Percentiles rank a stretch among this genome's conserved stretches.
Conservation (phyloP, 2,113 vertebrate genomes). For the Petroica traversi region DNA sequence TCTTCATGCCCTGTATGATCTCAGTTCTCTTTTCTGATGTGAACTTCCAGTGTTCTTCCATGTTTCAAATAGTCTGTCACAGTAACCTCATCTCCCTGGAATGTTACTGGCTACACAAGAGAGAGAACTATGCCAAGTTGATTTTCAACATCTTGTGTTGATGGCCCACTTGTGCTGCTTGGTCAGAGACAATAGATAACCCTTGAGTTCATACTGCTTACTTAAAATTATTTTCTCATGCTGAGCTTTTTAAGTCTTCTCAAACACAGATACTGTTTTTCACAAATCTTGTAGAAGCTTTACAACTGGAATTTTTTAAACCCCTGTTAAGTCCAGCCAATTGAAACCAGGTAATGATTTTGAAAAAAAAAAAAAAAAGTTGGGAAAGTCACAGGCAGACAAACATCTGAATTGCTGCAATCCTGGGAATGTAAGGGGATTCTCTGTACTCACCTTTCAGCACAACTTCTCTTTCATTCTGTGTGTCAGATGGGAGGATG, state of each 20-base stretch:
- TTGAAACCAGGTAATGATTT: neutral
- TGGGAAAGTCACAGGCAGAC: neutral
- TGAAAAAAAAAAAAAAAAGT: neutral
- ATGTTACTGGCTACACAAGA: neutral
- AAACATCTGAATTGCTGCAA: neutral
- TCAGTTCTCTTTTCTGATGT: neutral
- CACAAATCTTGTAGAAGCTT: neutral
- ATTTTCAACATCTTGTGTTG: neutral
- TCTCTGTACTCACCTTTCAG: neutral
- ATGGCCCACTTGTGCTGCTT: neutral
- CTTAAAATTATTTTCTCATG: neutral
- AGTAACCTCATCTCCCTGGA: neutral
- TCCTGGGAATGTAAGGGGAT: neutral
- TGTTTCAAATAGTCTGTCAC: neutral
- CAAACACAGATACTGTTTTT: neutral
- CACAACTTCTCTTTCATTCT: neutral
- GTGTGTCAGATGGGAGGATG: neutral
- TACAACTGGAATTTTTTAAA: neutral
- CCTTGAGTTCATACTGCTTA: neutral
- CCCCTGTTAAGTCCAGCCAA: neutral
- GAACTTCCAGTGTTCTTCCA: neutral
- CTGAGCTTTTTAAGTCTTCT: neutral
- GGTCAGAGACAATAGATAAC: neutral
- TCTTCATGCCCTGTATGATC: neutral
- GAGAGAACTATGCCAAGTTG: neutral